Conservation (phyloP, 2,888 invertebrate species). For the Ophion ventricosus region DNA sequence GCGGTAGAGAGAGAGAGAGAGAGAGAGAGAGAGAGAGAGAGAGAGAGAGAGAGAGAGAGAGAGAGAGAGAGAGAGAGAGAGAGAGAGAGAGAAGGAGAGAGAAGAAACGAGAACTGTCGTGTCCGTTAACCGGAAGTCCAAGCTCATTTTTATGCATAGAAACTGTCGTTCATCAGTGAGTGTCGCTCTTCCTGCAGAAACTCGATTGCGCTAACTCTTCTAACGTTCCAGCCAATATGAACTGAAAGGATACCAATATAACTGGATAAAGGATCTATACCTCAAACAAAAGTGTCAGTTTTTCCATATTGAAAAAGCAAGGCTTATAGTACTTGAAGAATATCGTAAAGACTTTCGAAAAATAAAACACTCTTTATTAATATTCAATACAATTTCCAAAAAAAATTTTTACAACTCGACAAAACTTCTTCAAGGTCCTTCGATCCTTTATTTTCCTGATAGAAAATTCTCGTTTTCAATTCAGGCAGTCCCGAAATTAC, state of each 20-base stretch:
- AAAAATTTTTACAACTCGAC: no score
- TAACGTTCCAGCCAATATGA: not conserved
- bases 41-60: not conserved
- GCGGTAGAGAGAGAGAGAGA: not conserved
- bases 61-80: not conserved
- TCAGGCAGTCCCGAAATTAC: no score
- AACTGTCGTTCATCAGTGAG: slow-evolving; percentile 32
- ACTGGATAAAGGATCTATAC: not conserved
- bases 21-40: slow-evolving; percentile 10
- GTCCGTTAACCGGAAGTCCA: slow-evolving; percentile 32
- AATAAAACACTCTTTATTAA: no score
- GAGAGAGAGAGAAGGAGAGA: slow-evolving; percentile 1
- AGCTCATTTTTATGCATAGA: slow-evolving; percentile 54
- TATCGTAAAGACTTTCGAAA: no score
- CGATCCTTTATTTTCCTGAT: no score
- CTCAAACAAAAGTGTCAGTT: not conserved
- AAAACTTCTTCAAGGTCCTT: no score
- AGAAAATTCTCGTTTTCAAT: no score
- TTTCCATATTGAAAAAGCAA: no score
- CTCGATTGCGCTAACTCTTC: slow-evolving; percentile 13
- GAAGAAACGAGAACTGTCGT: no score
- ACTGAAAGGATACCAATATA: not conserved
- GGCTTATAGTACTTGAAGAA: no score
- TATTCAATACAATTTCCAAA: no score
- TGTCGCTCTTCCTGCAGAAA: not conserved